Base-by-base conservation (phyloP, 2,113 vertebrate genomes). In the Aspiorhynchus laticeps region DNA sequence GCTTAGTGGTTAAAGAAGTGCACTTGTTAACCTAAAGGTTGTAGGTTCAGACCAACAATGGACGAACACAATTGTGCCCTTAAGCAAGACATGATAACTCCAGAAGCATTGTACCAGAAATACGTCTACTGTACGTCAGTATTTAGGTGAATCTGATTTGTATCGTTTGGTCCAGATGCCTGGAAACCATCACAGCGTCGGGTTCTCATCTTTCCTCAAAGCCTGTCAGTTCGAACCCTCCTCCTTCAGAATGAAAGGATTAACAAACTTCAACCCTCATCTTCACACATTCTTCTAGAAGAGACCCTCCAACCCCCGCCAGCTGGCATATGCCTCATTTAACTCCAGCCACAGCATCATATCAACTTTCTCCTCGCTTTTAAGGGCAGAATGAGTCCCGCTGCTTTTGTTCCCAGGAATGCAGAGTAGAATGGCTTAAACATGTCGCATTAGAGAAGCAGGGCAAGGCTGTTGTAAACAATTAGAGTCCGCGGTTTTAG, bases 401-500 rank as follows among this genome's bases (percentile, higher is more conserved):
- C 36, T 87, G 26, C 89, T 91, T 86, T 89, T 88, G 90, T 93
- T 88, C 90, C 36, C 81, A 89, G 90, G 92, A 92, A 91, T 93
- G 92, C 74, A 51, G 88, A 88, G 91, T 93, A 91, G 94, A 94
- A 94, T 93, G 91, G 92, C 91, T 94, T 92, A 94, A 93, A 91
- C 93, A 92, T 94, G 93, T 93, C 92, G 91, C 91, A 91, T 91
- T 88, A 90, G 88, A 86, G 46, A 78, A 67, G 26, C 48, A 83
- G 71, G 59, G 26, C 28, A 31, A 74, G 33, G 63, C 74, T 79
- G 31, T 85, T 85, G 43, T 31, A 67, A 56, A 46, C 56, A 51
- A 51, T 69, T 56, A 15, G 31, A 84, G 24, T 24, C 38, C 2
- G 33, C 2, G 26, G 38, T 31, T 41, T 53, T 48, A 36, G 80